These are phyloP conservation scores for Jacana jacana DNA, from an alignment of 2,113 vertebrate genomes.

Conservation along the genomic window DNA sequence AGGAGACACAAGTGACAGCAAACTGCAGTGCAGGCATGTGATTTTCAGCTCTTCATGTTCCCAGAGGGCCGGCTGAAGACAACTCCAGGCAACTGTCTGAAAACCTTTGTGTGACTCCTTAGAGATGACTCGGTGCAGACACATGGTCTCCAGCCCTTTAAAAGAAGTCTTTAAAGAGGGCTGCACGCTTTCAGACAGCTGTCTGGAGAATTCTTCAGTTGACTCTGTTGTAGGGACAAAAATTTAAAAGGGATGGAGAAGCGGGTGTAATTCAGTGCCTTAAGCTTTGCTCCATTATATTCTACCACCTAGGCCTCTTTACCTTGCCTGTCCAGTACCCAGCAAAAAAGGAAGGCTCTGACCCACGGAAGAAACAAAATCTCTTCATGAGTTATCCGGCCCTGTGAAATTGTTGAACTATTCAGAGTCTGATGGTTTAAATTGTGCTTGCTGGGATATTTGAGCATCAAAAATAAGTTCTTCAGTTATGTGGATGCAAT, in stretches of 20 bases:
- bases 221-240: background rate
- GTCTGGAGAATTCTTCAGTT: background rate
- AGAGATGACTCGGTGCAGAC: background rate
- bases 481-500: background rate
- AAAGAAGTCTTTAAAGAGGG: background rate
- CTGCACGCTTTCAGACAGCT: background rate
- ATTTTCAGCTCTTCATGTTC: background rate
- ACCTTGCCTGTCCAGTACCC: background rate
- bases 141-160: background rate
- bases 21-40: background rate
- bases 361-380: background rate
- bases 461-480: background rate
- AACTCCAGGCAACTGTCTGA: background rate
- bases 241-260: background rate
- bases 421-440: background rate
- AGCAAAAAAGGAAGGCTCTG: background rate
- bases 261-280: background rate
- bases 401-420: background rate
- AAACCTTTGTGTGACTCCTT: background rate
- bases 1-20: background rate
- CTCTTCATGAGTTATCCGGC: background rate
- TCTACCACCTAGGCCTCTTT: background rate
- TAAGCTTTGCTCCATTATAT: background rate
- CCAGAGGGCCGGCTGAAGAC: background rate
- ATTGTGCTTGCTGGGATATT: background rate